phyloP scores from a whole-genome alignment of 2,888 invertebrate species.

The Cynaeus angustus region DNA sequence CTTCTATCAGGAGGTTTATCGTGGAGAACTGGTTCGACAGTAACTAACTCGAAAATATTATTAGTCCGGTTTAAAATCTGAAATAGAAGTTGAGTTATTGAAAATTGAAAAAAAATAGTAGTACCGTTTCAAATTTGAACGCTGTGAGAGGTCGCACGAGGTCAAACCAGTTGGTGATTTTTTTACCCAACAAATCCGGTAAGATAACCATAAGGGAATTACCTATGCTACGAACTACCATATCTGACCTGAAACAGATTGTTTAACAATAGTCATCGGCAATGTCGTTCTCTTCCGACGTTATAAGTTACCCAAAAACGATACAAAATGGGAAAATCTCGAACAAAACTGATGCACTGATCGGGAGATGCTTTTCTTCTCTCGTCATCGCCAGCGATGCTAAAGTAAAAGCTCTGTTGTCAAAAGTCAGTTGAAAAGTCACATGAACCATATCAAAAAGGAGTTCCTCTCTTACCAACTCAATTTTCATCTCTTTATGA shows the following conservation, averaged over 20 bases:
- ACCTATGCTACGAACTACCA: conserved; percentile 91
- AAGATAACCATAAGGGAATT: conserved; percentile 92
- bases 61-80: conserved; percentile 96
- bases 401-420: conserved; percentile 92
- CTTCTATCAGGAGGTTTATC: conserved; percentile 74
- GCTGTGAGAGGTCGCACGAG: conserved; percentile 93
- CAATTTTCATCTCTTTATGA: conserved; percentile 95
- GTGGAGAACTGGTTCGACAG: conserved; percentile 89
- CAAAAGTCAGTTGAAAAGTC: conserved; percentile 94
- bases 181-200: conserved; percentile 90
- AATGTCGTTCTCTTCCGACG: neutral
- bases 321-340: conserved; percentile 99
- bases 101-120: conserved; percentile 62
- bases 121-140: conserved; percentile 95
- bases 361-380: conserved; percentile 91
- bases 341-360: conserved; percentile 91
- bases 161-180: conserved; percentile 93
- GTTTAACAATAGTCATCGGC: neutral
- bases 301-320: conserved; percentile 87
- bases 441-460: conserved; percentile 94
- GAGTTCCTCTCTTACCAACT: conserved; percentile 89
- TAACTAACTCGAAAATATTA: conserved; percentile 96
- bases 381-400: conserved; percentile 89
- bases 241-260: conserved; percentile 79
- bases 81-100: conserved; percentile 52